Conservation (phyloP, 1,140 invertebrate genomes). For the Magallana angulata region DNA sequence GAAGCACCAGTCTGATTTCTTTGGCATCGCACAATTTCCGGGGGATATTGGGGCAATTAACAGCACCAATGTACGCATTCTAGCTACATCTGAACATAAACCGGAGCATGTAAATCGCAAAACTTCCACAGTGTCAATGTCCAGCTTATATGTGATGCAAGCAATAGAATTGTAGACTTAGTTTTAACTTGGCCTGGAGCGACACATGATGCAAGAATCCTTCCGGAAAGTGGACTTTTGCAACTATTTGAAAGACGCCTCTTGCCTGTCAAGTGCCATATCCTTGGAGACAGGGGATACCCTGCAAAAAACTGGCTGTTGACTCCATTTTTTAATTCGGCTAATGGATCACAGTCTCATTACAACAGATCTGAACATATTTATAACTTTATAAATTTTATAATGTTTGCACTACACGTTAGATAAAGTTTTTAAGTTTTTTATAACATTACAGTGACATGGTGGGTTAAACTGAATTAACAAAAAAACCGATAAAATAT, state of each 20-base stretch:
- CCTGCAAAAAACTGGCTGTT: constrained; percentile 54
- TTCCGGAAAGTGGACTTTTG: constrained; percentile 23
- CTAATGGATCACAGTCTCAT: too few species aligned
- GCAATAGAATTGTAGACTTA: constrained; percentile 35
- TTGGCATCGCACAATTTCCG: constrained; percentile 71
- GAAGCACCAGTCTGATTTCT: constrained; percentile 31
- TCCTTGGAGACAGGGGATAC: constrained; percentile 59
- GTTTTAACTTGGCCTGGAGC: constrained; percentile 48
- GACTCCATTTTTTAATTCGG: constrained; percentile 55
- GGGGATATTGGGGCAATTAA: constrained; percentile 80
- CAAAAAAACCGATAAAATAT: too few species aligned
- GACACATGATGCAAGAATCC: constrained; percentile 34
- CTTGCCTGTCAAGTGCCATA: constrained; percentile 1
- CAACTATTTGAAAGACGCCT: background rate
- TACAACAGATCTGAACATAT: too few species aligned
- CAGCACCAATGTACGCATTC: constrained; percentile 80
- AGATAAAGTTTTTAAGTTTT: too few species aligned
- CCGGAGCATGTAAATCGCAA: constrained; percentile 82
- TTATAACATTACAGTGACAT: too few species aligned
- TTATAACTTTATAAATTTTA: too few species aligned
- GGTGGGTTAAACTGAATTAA: too few species aligned
- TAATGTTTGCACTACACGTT: too few species aligned
- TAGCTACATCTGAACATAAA: constrained; percentile 79
- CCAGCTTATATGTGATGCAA: constrained; percentile 42
- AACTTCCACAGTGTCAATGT: constrained; percentile 74